These are phyloP conservation scores for Odocoileus hemionus DNA, from an alignment of 2,113 vertebrate species.

Conservation along the genomic window DNA sequence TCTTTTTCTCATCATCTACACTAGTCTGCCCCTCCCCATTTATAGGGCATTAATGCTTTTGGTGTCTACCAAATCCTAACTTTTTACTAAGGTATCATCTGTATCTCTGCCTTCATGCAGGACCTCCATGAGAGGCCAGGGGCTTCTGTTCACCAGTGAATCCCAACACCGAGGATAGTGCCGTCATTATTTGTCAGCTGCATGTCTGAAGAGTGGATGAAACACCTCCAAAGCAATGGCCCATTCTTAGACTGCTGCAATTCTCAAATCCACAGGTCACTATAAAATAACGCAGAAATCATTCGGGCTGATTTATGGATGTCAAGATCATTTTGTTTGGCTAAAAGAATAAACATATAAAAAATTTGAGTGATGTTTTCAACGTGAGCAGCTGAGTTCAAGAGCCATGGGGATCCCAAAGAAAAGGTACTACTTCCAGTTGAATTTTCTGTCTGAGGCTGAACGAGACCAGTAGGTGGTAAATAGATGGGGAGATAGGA, in stretches of 20 bases:
- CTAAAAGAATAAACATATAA: neutral
- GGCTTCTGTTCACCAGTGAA: too few relatives aligned
- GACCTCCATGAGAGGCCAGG: neutral
- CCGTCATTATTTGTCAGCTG: neutral
- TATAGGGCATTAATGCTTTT: too few relatives aligned
- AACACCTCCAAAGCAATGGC: neutral
- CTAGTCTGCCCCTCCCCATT: fast-evolving
- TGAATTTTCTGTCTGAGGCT: neutral
- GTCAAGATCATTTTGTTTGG: neutral
- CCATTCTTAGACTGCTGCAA: neutral
- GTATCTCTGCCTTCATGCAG: neutral
- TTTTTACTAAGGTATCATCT: neutral
- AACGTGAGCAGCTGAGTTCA: neutral
- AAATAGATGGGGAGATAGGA: neutral
- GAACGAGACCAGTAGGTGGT: neutral
- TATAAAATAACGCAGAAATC: neutral
- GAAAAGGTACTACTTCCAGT: neutral
- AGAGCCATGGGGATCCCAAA: neutral
- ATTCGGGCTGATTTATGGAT: neutral
- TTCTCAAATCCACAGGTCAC: neutral
- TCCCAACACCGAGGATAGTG: neutral
- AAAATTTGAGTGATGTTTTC: neutral
- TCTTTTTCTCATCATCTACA: neutral
- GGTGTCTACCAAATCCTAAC: neutral
- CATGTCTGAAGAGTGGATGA: neutral